These are phyloP conservation scores for Pseudochromis fuscus DNA, from an alignment of 2,797 vertebrate genomes.

Conservation along the genomic window DNA sequence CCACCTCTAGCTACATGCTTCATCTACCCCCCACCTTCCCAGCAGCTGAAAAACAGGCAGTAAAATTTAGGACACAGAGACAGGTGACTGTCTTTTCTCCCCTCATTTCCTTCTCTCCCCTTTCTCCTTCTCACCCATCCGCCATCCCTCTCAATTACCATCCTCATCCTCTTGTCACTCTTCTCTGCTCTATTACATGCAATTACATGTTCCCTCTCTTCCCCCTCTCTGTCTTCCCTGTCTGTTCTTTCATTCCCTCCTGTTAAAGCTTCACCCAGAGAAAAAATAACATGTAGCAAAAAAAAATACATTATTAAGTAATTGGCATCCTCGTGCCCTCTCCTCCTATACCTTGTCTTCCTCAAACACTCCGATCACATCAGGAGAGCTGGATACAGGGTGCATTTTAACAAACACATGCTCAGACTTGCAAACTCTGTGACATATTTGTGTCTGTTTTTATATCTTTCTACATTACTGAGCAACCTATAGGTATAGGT, in stretches of 20 bases:
- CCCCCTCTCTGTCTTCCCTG: constrained; percentile 13
- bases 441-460: not conserved
- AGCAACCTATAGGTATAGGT: not conserved
- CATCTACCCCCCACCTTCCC: not conserved
- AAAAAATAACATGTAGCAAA: constrained; percentile 21
- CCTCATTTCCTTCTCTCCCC: not conserved
- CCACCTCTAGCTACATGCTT: not conserved
- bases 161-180: constrained; percentile 49
- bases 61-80: not conserved
- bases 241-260: constrained; percentile 22
- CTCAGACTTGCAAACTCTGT: not conserved
- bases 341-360: not conserved
- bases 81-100: constrained; percentile 13
- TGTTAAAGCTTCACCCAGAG: constrained; percentile 5
- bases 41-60: constrained; percentile 1
- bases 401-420: not conserved
- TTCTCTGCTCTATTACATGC: constrained; percentile 58
- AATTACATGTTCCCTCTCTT: constrained; percentile 45
- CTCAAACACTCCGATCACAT: constrained; percentile 5
- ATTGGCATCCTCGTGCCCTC: not conserved
- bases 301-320: constrained; percentile 1
- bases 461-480: not conserved
- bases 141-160: constrained; percentile 37
- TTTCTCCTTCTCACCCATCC: constrained; percentile 25
- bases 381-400: not conserved